phyloP scores from a whole-genome alignment of 2,113 vertebrate genomes.

The Halcyon malimbica region DNA sequence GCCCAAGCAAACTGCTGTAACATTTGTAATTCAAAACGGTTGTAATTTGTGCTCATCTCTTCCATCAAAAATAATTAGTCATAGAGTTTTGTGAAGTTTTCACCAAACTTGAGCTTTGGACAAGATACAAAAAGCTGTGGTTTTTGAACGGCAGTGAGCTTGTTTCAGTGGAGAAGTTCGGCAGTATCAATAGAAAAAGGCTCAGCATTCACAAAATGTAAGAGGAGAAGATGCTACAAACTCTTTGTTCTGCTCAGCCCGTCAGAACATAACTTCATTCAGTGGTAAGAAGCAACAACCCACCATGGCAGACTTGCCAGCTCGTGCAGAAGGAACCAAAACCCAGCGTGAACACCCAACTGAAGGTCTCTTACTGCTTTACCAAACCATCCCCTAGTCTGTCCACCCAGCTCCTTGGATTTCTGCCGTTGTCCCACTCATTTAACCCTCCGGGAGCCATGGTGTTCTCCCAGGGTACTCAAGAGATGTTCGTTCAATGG shows the following conservation, averaged over 20 bases:
- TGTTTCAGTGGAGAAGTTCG: neutral
- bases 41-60: neutral
- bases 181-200: neutral
- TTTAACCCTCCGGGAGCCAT: neutral
- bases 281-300: neutral
- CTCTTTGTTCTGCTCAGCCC: neutral
- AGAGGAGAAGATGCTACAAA: neutral
- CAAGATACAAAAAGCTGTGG: neutral
- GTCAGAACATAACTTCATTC: neutral
- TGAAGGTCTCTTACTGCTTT: neutral
- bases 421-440: neutral
- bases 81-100: constrained; percentile 3
- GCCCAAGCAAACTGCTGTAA: constrained; percentile 46
- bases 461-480: neutral
- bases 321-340: neutral
- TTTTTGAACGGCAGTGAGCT: neutral
- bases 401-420: neutral
- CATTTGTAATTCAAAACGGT: constrained; percentile 3
- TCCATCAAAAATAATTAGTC: constrained; percentile 47
- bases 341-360: neutral
- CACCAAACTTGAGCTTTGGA: neutral
- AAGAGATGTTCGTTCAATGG: neutral
- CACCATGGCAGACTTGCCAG: neutral
- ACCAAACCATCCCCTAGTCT: neutral
- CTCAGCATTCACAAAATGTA: neutral